Evolutionary conservation across 2,797 vertebrate species (phyloP).

Genomic region (Buceros bicornis): DNA sequence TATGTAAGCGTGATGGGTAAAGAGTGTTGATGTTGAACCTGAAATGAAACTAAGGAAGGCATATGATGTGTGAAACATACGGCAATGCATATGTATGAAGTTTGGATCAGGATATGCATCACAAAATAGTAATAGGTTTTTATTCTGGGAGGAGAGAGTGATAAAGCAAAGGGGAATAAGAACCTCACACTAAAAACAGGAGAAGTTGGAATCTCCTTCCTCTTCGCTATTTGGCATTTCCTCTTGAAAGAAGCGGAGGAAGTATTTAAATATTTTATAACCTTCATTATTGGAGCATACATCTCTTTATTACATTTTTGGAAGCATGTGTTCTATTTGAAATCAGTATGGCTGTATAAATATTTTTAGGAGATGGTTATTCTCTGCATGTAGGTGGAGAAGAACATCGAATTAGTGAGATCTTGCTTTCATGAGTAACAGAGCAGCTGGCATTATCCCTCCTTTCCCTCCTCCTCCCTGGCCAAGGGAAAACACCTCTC

Average conservation of each 20-base stretch:
- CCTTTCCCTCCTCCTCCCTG: background rate
- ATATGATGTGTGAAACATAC: constrained; percentile 80
- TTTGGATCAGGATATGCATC: constrained; percentile 75
- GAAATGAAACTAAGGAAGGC: constrained; percentile 76
- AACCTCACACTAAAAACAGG: constrained; percentile 75
- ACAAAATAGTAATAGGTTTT: constrained; percentile 72
- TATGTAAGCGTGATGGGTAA: constrained; percentile 74
- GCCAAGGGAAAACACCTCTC: constrained; percentile 55
- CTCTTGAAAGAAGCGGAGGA: constrained; percentile 58
- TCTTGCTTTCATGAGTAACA: constrained; percentile 62
- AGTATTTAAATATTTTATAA: constrained; percentile 68
- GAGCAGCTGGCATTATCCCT: constrained; percentile 51
- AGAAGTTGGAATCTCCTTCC: constrained; percentile 70
- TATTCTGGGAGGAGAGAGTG: constrained; percentile 67
- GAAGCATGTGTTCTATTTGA: constrained; percentile 57
- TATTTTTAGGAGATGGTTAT: constrained; percentile 66
- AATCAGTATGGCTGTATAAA: constrained; percentile 47
- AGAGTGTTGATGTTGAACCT: constrained; percentile 78
- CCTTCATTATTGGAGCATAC: constrained; percentile 62
- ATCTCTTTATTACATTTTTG: constrained; percentile 61
- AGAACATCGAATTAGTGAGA: constrained; percentile 60
- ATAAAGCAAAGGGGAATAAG: constrained; percentile 68
- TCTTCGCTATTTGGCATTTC: constrained; percentile 64
- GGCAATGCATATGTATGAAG: constrained; percentile 80
- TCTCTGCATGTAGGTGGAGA: constrained; percentile 66